Conservation (phyloP, 1,140 invertebrate species). For the Anoplophora glabripennis region DNA sequence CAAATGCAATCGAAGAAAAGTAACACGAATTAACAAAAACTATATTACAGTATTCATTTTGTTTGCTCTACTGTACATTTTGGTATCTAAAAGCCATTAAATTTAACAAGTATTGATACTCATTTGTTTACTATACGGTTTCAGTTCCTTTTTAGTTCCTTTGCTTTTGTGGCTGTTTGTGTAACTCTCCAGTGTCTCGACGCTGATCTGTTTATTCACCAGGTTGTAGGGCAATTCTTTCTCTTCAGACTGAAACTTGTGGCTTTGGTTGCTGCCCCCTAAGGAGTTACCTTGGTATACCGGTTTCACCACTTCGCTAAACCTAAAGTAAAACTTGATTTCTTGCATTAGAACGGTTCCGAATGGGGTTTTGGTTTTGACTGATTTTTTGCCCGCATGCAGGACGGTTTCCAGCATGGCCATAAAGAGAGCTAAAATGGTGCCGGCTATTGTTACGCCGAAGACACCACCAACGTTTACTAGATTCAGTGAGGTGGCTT, state of each 20-base stretch:
- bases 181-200: constrained; percentile 7
- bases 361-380: constrained; percentile 31
- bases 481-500: constrained; percentile 53
- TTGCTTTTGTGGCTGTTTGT: constrained; percentile 8
- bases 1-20: too few species aligned
- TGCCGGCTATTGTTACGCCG: constrained; percentile 39
- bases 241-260: neutral
- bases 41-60: too few species aligned
- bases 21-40: too few species aligned
- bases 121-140: too few species aligned
- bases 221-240: neutral
- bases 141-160: neutral
- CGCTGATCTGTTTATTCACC: constrained; percentile 1
- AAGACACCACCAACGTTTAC: constrained; percentile 66
- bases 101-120: too few species aligned
- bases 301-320: constrained; percentile 68
- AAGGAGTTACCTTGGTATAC: too few species aligned
- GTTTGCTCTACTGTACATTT: too few species aligned
- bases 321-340: constrained; percentile 66
- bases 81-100: too few species aligned
- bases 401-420: constrained; percentile 35
- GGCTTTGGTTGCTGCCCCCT: too few species aligned
- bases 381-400: constrained; percentile 30
- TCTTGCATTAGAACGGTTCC: constrained; percentile 46
- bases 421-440: constrained; percentile 26